Evolutionary conservation across 1,140 invertebrate species (phyloP).

Genomic region (Carposina sasakii): DNA sequence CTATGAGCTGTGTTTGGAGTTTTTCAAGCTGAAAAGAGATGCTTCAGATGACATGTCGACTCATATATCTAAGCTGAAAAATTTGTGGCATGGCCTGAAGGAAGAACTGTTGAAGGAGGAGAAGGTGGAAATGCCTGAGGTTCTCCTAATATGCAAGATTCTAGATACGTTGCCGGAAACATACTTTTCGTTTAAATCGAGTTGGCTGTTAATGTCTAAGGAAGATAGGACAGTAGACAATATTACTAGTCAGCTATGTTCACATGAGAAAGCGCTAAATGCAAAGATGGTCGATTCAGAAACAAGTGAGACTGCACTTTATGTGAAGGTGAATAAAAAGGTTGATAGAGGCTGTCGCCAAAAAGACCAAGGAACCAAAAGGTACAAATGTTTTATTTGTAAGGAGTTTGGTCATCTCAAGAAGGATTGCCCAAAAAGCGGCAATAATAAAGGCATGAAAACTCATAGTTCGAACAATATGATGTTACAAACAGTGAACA

Average conservation of each 20-base stretch:
- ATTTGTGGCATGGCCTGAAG: constrained; percentile 11
- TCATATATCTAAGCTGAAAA: constrained; percentile 19
- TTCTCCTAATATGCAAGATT: constrained; percentile 23
- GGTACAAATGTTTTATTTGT: constrained; percentile 14
- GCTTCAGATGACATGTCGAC: constrained; percentile 11
- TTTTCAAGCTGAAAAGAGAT: constrained; percentile 19
- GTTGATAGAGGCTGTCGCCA: too few species aligned
- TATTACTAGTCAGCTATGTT: constrained; percentile 16
- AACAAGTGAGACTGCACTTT: not conserved
- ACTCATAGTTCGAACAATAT: too few species aligned
- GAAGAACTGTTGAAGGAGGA: constrained; percentile 5
- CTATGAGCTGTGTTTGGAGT: constrained; percentile 25
- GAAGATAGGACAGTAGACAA: constrained; percentile 16
- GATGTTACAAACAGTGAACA: too few species aligned
- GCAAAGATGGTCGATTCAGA: not conserved
- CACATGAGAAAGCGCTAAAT: constrained; percentile 14
- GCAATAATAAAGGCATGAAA: too few species aligned
- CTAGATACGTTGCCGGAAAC: constrained; percentile 15
- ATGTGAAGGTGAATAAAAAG: constrained; percentile 6
- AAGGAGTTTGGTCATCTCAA: constrained; percentile 14
- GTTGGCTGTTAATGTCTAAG: constrained; percentile 18
- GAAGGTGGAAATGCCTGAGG: constrained; percentile 13
- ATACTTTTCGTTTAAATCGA: constrained; percentile 19
- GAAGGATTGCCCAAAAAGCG: constrained; percentile 12
- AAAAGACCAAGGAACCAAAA: too few species aligned